These are phyloP conservation scores for Crocallis elinguaria DNA, from an alignment of 2,888 invertebrate species.

Conservation along the genomic window DNA sequence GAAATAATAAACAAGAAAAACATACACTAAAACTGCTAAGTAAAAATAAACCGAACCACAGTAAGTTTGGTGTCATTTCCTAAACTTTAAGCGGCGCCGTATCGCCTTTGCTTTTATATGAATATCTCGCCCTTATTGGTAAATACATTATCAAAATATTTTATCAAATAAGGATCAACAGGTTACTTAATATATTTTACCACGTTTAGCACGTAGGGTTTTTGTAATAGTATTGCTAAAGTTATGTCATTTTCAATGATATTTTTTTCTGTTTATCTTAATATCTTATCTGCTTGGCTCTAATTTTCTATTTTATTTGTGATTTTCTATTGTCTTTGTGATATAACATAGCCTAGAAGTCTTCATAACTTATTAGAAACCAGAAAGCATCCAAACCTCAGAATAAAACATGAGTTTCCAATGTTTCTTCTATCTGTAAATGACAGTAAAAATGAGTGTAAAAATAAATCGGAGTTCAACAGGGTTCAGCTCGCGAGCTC, in stretches of 20 bases:
- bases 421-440: too few species aligned
- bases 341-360: too few species aligned
- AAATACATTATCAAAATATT: slow-evolving; percentile 47
- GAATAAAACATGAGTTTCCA: too few species aligned
- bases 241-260: slow-evolving; percentile 7
- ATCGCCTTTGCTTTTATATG: slow-evolving; percentile 48
- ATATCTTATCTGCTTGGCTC: not conserved
- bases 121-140: slow-evolving; percentile 40
- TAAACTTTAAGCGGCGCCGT: slow-evolving; percentile 30
- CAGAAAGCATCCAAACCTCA: too few species aligned
- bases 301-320: not conserved
- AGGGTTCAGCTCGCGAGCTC: too few species aligned
- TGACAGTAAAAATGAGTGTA: too few species aligned
- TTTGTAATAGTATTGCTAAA: slow-evolving; percentile 28
- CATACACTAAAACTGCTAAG: slow-evolving; percentile 58
- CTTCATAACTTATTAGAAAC: too few species aligned
- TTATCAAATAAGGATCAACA: slow-evolving; percentile 25
- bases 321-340: too few species aligned
- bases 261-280: slow-evolving; percentile 1
- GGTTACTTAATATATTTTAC: slow-evolving; percentile 18
- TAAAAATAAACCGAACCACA: slow-evolving; percentile 53
- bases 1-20: not conserved
- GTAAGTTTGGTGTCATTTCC: slow-evolving; percentile 52
- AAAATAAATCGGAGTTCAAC: too few species aligned
- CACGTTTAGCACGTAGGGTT: slow-evolving; percentile 44